phyloP scores from a whole-genome alignment of 1,140 invertebrate species.

The Anoplophora glabripennis region DNA sequence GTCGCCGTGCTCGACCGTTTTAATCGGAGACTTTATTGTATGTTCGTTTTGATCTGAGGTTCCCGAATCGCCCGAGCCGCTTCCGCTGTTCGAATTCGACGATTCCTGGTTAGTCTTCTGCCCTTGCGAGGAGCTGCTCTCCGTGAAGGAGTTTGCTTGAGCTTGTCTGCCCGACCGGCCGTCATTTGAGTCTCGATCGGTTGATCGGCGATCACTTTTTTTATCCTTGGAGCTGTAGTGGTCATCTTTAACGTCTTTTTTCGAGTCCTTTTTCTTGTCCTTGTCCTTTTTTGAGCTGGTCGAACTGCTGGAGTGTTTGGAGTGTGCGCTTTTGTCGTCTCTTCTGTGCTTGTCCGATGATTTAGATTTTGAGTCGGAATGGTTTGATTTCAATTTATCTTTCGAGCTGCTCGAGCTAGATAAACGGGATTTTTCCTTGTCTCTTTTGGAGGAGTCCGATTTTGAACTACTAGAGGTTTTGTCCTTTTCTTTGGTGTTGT shows the following conservation, averaged over 20 bases:
- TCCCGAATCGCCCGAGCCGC: neutral
- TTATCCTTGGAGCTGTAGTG: constrained; percentile 56
- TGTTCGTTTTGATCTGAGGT: neutral
- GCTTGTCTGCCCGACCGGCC: constrained; percentile 42
- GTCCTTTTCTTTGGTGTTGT: neutral
- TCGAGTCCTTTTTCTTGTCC: constrained; percentile 47
- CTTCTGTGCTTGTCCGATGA: constrained; percentile 27
- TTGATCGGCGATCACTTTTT: constrained; percentile 53
- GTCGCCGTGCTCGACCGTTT: neutral
- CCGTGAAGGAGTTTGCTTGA: constrained; percentile 21
- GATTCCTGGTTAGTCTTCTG: constrained; percentile 28
- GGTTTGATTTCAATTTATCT: constrained; percentile 28
- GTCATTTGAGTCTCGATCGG: constrained; percentile 60
- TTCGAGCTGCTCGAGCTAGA: constrained; percentile 24
- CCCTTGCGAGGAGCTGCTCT: constrained; percentile 20
- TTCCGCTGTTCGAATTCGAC: constrained; percentile 16
- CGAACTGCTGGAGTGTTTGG: constrained; percentile 14
- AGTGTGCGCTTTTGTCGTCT: constrained; percentile 1
- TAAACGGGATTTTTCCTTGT: constrained; percentile 32
- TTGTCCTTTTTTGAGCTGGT: constrained; percentile 28
- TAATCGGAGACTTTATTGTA: neutral
- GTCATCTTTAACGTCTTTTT: constrained; percentile 54
- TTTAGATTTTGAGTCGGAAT: constrained; percentile 24
- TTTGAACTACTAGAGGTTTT: constrained; percentile 29
- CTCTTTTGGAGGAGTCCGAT: constrained; percentile 38